These are phyloP conservation scores for Cottus gobio DNA, from an alignment of 2,113 vertebrate genomes.

Conservation along the genomic window DNA sequence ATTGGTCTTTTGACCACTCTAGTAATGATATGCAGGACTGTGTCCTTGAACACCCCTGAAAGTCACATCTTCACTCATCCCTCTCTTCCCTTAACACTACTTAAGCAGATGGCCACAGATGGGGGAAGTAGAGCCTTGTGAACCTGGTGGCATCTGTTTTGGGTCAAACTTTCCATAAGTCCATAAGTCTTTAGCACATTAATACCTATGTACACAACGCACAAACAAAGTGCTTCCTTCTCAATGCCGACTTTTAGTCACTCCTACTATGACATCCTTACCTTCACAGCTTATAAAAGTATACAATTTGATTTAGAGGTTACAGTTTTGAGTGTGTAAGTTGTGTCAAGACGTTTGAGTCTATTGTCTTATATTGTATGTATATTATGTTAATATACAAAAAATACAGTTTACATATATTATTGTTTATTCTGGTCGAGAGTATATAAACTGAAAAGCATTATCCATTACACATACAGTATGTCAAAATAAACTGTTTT, in stretches of 20 bases:
- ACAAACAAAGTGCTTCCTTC: neutral
- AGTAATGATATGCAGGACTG: slow-evolving; percentile 34
- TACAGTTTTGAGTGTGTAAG: neutral
- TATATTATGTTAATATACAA: neutral
- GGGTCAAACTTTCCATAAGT: slow-evolving; percentile 27
- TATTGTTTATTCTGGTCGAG: neutral
- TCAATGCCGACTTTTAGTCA: slow-evolving; percentile 13
- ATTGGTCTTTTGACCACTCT: slow-evolving; percentile 19
- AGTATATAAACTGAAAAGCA: neutral
- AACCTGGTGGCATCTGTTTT: slow-evolving; percentile 67
- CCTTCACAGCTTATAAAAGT: neutral
- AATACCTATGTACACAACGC: slow-evolving; percentile 6
- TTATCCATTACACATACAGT: neutral
- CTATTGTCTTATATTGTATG: neutral
- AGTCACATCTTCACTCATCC: slow-evolving; percentile 38
- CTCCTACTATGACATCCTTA: slow-evolving; percentile 5
- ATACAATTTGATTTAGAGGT: neutral
- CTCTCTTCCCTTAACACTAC: slow-evolving; percentile 28
- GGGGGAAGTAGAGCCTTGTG: slow-evolving; percentile 39
- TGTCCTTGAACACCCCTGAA: slow-evolving; percentile 65
- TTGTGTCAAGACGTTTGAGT: neutral
- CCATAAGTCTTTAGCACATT: slow-evolving; percentile 25
- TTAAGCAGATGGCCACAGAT: slow-evolving; percentile 73
- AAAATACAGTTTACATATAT: neutral
- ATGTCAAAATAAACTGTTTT: neutral